phyloP scores from a whole-genome alignment of 2,797 vertebrate genomes.

The Fratercula arctica region DNA sequence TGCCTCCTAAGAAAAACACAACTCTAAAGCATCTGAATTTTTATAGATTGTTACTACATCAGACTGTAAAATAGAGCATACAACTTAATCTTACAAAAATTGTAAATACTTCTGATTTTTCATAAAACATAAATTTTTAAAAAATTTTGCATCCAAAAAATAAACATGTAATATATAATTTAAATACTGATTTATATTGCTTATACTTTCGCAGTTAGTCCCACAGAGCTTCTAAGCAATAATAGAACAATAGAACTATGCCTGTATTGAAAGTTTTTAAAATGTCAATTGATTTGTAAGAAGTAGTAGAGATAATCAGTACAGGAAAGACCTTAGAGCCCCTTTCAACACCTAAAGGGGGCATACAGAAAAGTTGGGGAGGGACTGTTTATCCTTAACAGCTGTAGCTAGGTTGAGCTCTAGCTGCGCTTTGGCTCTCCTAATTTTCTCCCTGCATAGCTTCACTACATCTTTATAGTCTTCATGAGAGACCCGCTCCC shows the following conservation, averaged over 20 bases:
- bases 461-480: no score
- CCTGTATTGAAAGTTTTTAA: background rate
- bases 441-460: no score
- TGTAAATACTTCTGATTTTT: conserved; percentile 81
- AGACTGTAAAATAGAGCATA: background rate
- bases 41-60: background rate
- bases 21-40: background rate
- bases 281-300: background rate
- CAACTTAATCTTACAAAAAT: background rate
- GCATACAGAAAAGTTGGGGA: no score
- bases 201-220: background rate
- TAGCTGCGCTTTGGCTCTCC: no score
- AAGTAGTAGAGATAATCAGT: background rate
- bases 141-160: conserved; percentile 73
- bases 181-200: conserved; percentile 37
- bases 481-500: no score
- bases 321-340: background rate
- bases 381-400: no score
- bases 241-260: background rate
- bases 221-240: background rate
- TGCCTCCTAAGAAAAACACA: conserved; percentile 69
- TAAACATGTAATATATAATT: conserved; percentile 81
- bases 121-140: conserved; percentile 88
- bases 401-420: no score
- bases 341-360: no score